Base-by-base conservation (phyloP, 1,140 invertebrate genomes). In the Drosophila setifemur region DNA sequence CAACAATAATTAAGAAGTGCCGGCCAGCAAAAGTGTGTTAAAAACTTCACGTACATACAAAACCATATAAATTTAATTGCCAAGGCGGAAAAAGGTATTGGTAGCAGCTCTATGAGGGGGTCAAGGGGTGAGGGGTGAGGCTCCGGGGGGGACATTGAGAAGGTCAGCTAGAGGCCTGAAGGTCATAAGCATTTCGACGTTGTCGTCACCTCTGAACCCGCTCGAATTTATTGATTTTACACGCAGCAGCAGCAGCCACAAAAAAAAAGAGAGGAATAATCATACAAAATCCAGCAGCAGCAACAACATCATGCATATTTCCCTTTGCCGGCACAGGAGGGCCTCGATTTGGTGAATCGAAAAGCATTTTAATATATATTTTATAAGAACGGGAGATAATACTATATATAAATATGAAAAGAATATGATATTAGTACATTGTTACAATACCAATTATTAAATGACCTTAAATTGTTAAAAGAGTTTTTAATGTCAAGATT, bases 191-290 rank as follows among this genome's bases (percentile, higher is more conserved):
- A 83, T 74, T 83, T 83, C 57, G 64, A 74, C 57, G 69, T 74
- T 83, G 73, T 83, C 78, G 63, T 83, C 79, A 85, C 79, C 78
- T 85, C 63, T 83, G 79, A 85, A 83, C 78, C 79, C 79, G 74
- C 74, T 83, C 79, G 70, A 70, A 86, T 85, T 83, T 85, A 83
- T 83, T 83, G 78, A 83, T 83, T 83, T 83, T 83, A 67, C 79
- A 71, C 79, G 74, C 76, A 52, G 70, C 31, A 63, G 61, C 63
- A 21, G 18, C 45, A 33, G 45, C 40, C 50, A 31, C 57, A 60
- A 71, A 48, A 43, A 48, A 43, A 66, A 55, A 48, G 45, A 55
- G 40, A 55, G 21, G 7, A 58, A 44, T 58, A 67, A 52, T 73
- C 33, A 23, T n/a, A 50, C 31, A 53, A 28, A 31, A 39, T 9